Evolutionary conservation across 2,797 vertebrate species (phyloP).

Genomic region (Chaetophractus vellerosus): DNA sequence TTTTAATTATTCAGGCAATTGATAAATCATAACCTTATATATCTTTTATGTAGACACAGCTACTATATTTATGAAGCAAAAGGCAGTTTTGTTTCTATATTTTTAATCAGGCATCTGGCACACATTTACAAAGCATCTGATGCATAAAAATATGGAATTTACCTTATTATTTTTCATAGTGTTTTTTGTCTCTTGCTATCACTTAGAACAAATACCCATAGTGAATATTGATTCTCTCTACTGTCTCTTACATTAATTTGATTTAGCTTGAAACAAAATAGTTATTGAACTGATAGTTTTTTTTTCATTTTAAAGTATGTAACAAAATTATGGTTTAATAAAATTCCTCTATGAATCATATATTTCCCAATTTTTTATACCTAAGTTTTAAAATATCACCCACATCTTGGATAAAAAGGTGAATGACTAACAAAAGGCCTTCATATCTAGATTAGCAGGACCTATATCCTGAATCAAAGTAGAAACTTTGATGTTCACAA

Average conservation of each 20-base stretch:
- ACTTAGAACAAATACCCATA: background rate
- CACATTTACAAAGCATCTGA: conserved; percentile 36
- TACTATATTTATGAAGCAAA: background rate
- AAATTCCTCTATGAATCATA: conserved; percentile 50
- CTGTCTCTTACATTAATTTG: background rate
- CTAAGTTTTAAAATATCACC: background rate
- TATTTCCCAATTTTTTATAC: background rate
- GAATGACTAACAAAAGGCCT: background rate
- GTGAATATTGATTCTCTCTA: conserved; percentile 44
- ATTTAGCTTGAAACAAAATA: conserved; percentile 38
- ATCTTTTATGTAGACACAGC: background rate
- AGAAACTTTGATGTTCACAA: background rate
- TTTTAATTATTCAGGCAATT: background rate
- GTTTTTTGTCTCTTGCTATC: background rate
- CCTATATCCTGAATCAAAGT: background rate
- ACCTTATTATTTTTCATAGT: conserved; percentile 14
- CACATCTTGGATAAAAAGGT: background rate
- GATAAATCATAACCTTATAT: background rate
- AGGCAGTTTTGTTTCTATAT: background rate
- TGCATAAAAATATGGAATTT: background rate
- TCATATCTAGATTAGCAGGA: conserved; percentile 36
- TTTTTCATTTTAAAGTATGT: conserved; percentile 21
- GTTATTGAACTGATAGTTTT: conserved; percentile 17
- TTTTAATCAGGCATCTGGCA: background rate
- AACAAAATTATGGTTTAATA: conserved; percentile 15